Evolutionary conservation across 2,797 vertebrate genomes (phyloP).

Genomic region (Taeniopygia guttata): DNA sequence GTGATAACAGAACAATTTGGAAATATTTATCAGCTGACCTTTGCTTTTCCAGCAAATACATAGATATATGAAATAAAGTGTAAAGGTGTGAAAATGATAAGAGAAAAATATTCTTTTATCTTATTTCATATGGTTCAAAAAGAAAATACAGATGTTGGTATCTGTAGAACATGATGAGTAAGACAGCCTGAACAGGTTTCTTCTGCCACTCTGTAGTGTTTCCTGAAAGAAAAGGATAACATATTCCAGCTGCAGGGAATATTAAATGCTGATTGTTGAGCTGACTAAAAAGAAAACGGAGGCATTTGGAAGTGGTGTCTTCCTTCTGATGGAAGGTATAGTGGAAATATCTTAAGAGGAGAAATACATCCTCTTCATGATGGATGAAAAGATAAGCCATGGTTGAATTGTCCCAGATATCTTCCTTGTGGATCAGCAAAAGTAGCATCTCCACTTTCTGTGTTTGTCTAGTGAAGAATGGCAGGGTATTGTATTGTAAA

Average conservation of each 20-base stretch:
- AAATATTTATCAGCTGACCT: conserved; percentile 45
- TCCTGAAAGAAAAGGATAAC: background rate
- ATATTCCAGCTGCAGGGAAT: background rate
- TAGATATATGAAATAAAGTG: conserved; percentile 19
- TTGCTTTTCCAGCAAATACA: background rate
- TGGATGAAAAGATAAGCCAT: background rate
- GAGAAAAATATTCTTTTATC: conserved; percentile 53
- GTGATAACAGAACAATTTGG: conserved; percentile 63
- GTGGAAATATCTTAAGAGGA: background rate
- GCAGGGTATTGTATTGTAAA: background rate
- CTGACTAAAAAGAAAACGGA: background rate
- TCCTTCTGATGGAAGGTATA: background rate
- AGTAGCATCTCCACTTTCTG: background rate
- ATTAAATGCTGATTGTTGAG: background rate
- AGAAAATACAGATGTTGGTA: background rate
- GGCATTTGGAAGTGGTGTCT: background rate
- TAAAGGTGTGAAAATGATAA: conserved; percentile 21
- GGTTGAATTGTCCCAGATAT: background rate
- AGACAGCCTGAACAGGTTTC: background rate
- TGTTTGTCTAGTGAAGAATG: background rate
- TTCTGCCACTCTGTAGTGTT: background rate
- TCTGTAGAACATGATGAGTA: background rate
- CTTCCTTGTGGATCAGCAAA: background rate
- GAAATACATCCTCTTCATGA: background rate
- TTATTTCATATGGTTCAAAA: conserved; percentile 22